Base-by-base conservation (phyloP, 2,888 invertebrate genomes). In the Hirudinaria manillensis region DNA sequence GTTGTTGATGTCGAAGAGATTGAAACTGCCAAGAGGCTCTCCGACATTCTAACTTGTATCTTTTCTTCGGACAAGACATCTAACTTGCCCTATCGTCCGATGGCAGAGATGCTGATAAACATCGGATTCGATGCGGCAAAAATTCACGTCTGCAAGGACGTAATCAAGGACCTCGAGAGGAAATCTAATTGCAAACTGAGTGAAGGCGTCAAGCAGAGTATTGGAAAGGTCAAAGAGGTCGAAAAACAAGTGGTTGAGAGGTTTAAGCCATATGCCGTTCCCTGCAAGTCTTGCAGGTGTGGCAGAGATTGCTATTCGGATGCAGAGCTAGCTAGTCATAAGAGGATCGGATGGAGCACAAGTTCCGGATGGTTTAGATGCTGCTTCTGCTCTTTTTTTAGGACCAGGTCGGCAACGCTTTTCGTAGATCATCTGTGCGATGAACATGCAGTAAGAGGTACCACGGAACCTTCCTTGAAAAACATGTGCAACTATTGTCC, bases 161-260 rank as follows among this genome's bases (percentile, higher is more conserved):
- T 56, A 32, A 72, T 72, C 6, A 29, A 72, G 16, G 36, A 72
- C 36, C 72, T 72, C 32, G 72, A 72, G 36, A 56, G 55, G 36
- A 38, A 56, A 3, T 36, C 55, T 3, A 29, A 24, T 19, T 36
- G 29, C 36, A 32, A 72, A 36, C 56, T 72, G 3, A 56, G 55
- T 21, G 56, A 55, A 19, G 36, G 36, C 24, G 72, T 56, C 32
- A 72, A 72, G 72, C 7, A 55, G 21, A 55, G 55, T 32, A 51
- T 72, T 27, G 56, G 61, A 21, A 72, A 72, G 56, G 27, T 72
- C 21, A 56, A 72, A 36, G 72, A 72, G 32, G 55, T 55, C 3
- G 32, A 24, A 34, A 72, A n/a, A 32, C 55, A 36, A 21, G 19
- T 72, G 13, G 55, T 34, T 16, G n/a, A 27, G 16, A 72, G 61